Evolutionary conservation across 2,888 invertebrate species (phyloP).

Genomic region (Tridacna gigas): DNA sequence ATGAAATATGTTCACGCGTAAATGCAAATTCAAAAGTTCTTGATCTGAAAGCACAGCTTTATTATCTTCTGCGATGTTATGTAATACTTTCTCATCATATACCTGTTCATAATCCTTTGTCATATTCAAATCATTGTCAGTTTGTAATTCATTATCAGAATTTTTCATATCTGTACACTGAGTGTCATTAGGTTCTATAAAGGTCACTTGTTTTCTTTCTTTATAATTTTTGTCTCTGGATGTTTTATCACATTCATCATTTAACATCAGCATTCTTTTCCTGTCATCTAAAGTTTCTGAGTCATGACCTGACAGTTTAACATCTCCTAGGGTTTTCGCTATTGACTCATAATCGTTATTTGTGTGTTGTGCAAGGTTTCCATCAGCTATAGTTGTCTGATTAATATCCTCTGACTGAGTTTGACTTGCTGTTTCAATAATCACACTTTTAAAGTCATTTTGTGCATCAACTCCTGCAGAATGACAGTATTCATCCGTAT

Average conservation of each 20-base stretch:
- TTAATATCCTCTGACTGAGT: neutral
- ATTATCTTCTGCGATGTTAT: slow-evolving; percentile 26
- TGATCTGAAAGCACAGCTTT: slow-evolving; percentile 43
- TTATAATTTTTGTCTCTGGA: neutral
- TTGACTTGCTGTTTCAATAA: neutral
- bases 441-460: too few species aligned
- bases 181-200: neutral
- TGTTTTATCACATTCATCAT: neutral
- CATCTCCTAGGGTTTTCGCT: too few species aligned
- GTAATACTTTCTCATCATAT: slow-evolving; percentile 20
- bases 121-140: neutral
- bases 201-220: neutral
- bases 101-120: slow-evolving; percentile 12
- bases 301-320: too few species aligned
- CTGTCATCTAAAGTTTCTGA: too few species aligned
- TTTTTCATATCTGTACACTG: neutral
- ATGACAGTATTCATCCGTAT: too few species aligned
- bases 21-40: slow-evolving; percentile 59
- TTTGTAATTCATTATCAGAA: slow-evolving; percentile 3
- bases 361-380: too few species aligned
- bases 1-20: slow-evolving; percentile 89
- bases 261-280: neutral
- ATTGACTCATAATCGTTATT: too few species aligned
- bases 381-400: too few species aligned
- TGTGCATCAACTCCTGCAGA: too few species aligned